These are phyloP conservation scores for Epinephelus coioides DNA, from an alignment of 2,797 vertebrate species.

Conservation along the genomic window DNA sequence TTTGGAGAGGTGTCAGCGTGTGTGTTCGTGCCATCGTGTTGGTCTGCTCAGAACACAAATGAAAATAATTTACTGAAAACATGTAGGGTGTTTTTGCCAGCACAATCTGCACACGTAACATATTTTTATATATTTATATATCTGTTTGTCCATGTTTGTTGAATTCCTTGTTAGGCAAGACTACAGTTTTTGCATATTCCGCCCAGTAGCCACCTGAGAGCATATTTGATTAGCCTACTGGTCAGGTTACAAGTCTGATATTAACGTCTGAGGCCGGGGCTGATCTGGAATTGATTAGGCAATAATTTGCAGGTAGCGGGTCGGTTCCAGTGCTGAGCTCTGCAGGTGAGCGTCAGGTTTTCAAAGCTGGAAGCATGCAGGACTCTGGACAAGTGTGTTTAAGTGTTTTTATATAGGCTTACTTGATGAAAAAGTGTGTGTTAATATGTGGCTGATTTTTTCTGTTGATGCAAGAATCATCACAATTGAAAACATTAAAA, in stretches of 20 bases:
- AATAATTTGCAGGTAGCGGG: background rate
- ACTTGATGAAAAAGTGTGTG: background rate
- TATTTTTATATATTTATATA: background rate
- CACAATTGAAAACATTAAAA: conserved; percentile 12
- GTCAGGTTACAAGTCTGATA: background rate
- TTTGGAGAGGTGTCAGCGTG: background rate
- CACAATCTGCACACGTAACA: background rate
- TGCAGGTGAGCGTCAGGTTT: background rate
- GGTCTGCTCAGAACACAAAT: background rate
- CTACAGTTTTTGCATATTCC: background rate
- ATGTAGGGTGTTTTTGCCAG: background rate
- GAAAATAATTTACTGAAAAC: background rate
- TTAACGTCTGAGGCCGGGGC: background rate
- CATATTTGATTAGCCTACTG: background rate
- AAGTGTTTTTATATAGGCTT: background rate
- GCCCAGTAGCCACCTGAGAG: background rate
- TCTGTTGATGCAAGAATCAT: conserved; percentile 17
- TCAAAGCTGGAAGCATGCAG: background rate
- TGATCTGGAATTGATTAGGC: conserved; percentile 7
- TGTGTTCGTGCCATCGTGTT: background rate
- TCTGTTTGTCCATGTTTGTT: background rate
- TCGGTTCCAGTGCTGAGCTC: background rate
- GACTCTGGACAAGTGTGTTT: background rate
- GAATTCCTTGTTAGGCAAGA: background rate
- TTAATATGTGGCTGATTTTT: conserved; percentile 15